Base-by-base conservation (phyloP, 2,113 vertebrate genomes). In the Centropus bengalensis region DNA sequence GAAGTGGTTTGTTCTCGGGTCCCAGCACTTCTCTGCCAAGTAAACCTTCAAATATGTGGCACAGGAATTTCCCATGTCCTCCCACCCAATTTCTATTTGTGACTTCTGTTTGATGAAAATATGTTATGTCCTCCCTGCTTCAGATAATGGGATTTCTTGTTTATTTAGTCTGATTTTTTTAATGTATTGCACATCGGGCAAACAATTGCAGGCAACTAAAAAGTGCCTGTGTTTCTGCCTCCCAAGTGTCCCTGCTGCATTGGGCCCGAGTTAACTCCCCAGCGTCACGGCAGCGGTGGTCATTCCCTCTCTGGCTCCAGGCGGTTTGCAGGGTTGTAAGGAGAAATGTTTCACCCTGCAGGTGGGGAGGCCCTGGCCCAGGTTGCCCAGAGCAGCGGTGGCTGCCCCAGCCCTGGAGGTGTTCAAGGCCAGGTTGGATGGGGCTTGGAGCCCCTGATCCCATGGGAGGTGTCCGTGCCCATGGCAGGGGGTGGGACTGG, bases 271-370 rank as follows among this genome's bases (percentile, higher is more conserved):
- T 78, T 44, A 77, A 26, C 18, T 55, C 36, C 58, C 45, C 36
- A 22, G 30, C 56, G 21, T 44, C 64, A 56, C 27, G 21, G 47
- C 19, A 21, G 47, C 20, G 20, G 20, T 47, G 47, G 47, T 47
- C 20, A 10, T 47, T 47, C 21, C 47, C 47, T 6, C 17, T 27
- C 38, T 6, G 56, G 33, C 18, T 82, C 18, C 55, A 63, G 20
- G 32, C 84, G 58, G 22, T 32, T 56, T 28, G 12, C 47, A 69
- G 26, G 22, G 11, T 5, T 49, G 2, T 4, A 17, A 54, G 66
- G 55, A 89, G 11, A 54, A 28, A 54, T n/a, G n/a, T 4, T 36
- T 62, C 1, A 0, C 18, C 3, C 0, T 15, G 60, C 36, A 60
- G 2, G 2, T 17, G 28, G 8, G 14, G 33, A 45, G 40, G 5